phyloP scores from a whole-genome alignment of 2,888 invertebrate genomes.

The Pseudolycoriella hygida region DNA sequence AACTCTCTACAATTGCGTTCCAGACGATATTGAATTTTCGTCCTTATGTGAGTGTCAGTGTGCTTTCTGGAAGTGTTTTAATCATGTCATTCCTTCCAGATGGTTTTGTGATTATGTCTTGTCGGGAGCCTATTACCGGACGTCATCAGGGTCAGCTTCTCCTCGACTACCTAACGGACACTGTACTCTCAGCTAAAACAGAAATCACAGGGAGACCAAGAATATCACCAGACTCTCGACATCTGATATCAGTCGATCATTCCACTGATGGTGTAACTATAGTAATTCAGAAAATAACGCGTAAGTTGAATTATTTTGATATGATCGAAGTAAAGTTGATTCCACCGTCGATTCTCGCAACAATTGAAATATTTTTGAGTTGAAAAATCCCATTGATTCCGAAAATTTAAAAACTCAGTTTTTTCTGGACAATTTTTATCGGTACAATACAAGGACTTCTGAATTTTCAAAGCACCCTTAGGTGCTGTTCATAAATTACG shows the following conservation, averaged over 20 bases:
- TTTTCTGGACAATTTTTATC: too few species aligned
- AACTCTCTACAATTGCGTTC: slow-evolving; percentile 53
- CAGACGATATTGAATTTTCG: slow-evolving; percentile 47
- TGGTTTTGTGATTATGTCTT: slow-evolving; percentile 52
- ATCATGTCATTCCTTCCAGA: slow-evolving; percentile 28
- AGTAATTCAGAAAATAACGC: slow-evolving; percentile 43
- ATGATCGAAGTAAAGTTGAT: too few species aligned
- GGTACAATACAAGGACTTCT: too few species aligned
- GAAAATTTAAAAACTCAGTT: too few species aligned
- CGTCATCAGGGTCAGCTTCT: slow-evolving; percentile 46
- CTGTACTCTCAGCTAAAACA: slow-evolving; percentile 42
- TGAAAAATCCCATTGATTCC: too few species aligned
- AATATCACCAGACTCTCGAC: slow-evolving; percentile 51
- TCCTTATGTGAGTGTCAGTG: slow-evolving; percentile 42
- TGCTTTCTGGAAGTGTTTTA: background rate
- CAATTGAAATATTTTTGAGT: too few species aligned
- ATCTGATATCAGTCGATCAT: slow-evolving; percentile 46
- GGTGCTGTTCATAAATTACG: too few species aligned
- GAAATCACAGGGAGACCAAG: slow-evolving; percentile 44
- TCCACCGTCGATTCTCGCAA: too few species aligned
- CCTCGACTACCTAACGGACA: slow-evolving; percentile 54
- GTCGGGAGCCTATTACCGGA: slow-evolving; percentile 44
- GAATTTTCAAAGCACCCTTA: too few species aligned
- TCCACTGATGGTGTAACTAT: slow-evolving; percentile 36
- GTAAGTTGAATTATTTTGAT: too few species aligned